Base-by-base conservation (phyloP, 2,888 invertebrate species). In the Calameuta filiformis region DNA sequence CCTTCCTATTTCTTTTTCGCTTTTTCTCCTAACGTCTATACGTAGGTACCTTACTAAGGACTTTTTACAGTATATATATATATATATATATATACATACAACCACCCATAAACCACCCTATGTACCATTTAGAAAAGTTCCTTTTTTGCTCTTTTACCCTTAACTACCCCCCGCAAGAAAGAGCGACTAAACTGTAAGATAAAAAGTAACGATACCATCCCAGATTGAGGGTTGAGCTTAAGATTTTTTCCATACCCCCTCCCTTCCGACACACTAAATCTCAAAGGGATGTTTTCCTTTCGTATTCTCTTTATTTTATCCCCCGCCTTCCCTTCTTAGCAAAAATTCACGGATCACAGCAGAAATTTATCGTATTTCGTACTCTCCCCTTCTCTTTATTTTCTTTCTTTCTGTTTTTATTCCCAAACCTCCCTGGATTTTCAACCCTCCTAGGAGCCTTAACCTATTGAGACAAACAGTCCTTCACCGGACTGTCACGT, bases 401-500 rank as follows among this genome's bases (percentile, higher is more conserved):
- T 56, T 56, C 11, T 23, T 56, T 56, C 23, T 23, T 73, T 76
- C 76, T 78, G 35, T 75, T 76, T 79, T 81, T 79, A 80, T 80
- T 80, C 77, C 73, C 2, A 56, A 56, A 56, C 56, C 56, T 56
- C 23, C 23, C 2, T 56, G 56, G 6, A 56, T 56, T 56, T 56
- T 2, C 56, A 56, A 56, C 74, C 76, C 81, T 80, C 81, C 35
- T 69, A 80, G 80, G 75, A 79, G 77, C 75, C 31, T 35, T 40
- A 56, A 56, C 56, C 56, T 56, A 56, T 56, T 56, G 56, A 56
- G 56, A 56, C 56, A 56, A 56, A 56, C 56, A 56, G 56, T 75
- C 74, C 56, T 69, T 75, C 68, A 75, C 79, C 79, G 77, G 77
- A 78, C 76, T 37, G 76, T 68, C 68, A 74, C 77, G 79, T 79